A percentile compares a stretch with the other conserved stretches of the same genome.
phyloP scores from a whole-genome alignment of 1,140 invertebrate species.

The Tetraneura akinire region DNA sequence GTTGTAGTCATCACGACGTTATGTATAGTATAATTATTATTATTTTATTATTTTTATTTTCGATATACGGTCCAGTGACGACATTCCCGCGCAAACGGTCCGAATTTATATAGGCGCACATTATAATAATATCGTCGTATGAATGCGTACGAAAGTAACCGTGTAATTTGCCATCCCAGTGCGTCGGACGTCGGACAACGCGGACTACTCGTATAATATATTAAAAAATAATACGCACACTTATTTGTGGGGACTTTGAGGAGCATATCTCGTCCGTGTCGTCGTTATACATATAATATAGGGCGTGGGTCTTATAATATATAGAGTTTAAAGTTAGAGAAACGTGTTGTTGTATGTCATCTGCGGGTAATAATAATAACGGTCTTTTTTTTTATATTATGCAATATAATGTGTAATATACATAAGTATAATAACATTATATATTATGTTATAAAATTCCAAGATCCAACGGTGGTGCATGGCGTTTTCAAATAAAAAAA shows the following conservation, averaged over 20 bases:
- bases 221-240: no score
- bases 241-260: background rate
- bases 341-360: no score
- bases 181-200: background rate
- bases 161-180: conserved; percentile 14
- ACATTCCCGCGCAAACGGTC: conserved; percentile 6
- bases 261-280: background rate
- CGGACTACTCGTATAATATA: no score
- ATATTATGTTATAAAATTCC: no score
- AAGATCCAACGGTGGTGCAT: no score
- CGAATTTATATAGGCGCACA: background rate
- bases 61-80: conserved; percentile 22
- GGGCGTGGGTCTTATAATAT: background rate
- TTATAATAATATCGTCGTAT: background rate
- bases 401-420: no score
- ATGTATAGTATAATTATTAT: no score
- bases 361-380: no score
- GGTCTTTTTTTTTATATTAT: no score
- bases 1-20: background rate
- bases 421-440: no score
- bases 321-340: no score
- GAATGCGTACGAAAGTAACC: background rate
- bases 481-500: no score
- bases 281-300: background rate
- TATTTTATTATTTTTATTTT: background rate